Conservation (phyloP, 2,797 vertebrate genomes). For the Sciurus vulgaris region DNA sequence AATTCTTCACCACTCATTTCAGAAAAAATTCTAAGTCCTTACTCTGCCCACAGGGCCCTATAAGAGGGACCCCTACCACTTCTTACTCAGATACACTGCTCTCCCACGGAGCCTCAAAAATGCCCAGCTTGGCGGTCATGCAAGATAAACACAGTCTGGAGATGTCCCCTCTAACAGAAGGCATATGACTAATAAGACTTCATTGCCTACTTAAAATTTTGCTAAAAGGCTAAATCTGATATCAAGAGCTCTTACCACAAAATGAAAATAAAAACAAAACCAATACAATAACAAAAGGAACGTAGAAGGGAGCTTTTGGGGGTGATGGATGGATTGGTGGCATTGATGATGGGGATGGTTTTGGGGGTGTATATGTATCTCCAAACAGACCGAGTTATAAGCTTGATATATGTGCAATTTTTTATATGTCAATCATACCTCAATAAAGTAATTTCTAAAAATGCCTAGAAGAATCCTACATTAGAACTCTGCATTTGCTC, state of each 20-base stretch:
- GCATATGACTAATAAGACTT: background rate
- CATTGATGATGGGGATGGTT: background rate
- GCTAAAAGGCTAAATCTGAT: background rate
- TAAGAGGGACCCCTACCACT: no score
- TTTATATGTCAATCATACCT: no score
- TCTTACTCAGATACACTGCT: background rate
- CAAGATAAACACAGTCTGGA: background rate
- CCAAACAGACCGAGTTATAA: background rate
- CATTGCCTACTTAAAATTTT: background rate
- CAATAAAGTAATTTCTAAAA: background rate
- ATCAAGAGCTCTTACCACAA: background rate
- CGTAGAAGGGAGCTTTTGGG: background rate
- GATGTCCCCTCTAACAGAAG: background rate
- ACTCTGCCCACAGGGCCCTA: background rate
- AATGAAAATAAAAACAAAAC: background rate
- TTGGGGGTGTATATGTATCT: background rate
- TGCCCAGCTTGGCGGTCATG: no score
- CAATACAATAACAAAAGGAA: background rate
- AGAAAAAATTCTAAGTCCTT: background rate
- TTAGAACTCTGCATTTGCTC: background rate
- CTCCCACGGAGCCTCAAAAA: background rate
- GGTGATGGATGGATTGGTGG: background rate
- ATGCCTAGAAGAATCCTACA: background rate
- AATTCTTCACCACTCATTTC: background rate
- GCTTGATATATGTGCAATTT: background rate